Percentiles rank a stretch among this genome's conserved stretches.
These are phyloP conservation scores for Hylyphantes graminicola DNA, from an alignment of 1,140 invertebrate genomes.

Conservation along the genomic window DNA sequence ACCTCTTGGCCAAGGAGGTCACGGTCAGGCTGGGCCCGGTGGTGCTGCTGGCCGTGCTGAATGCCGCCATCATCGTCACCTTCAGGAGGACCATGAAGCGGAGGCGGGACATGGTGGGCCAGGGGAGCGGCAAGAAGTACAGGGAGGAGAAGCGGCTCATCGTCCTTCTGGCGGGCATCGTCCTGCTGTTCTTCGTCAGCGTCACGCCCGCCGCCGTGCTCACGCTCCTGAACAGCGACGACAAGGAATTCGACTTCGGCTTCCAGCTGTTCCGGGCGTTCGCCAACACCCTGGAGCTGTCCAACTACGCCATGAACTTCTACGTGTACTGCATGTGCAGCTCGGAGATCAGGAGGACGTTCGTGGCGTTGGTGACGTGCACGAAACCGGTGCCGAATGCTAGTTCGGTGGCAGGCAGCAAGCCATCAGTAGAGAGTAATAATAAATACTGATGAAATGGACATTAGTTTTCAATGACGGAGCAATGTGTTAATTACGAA, in stretches of 20 bases:
- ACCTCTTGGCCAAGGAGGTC: slow-evolving; percentile 65
- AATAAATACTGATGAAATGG: slow-evolving; percentile 27
- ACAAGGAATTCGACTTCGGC: slow-evolving; percentile 64
- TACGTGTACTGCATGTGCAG: slow-evolving; percentile 84
- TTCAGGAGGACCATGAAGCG: slow-evolving; percentile 76
- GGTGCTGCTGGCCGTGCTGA: slow-evolving; percentile 76
- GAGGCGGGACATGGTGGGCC: slow-evolving; percentile 73
- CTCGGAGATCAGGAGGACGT: slow-evolving; percentile 79
- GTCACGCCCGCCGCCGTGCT: slow-evolving; percentile 82
- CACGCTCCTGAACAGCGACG: slow-evolving; percentile 69
- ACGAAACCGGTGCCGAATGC: slow-evolving; percentile 25
- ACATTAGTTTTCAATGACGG: too few relatives aligned
- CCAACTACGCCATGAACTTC: slow-evolving; percentile 82
- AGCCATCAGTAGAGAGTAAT: slow-evolving; percentile 49
- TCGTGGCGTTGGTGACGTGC: slow-evolving; percentile 69
- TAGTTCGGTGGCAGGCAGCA: slow-evolving; percentile 37
- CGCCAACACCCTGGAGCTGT: slow-evolving; percentile 79
- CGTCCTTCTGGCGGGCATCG: slow-evolving; percentile 78
- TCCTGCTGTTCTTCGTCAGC: slow-evolving; percentile 79
- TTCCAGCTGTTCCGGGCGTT: slow-evolving; percentile 79
- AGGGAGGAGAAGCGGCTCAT: slow-evolving; percentile 79
- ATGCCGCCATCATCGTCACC: slow-evolving; percentile 78
- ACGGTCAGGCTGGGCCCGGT: slow-evolving; percentile 72
- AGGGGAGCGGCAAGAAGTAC: slow-evolving; percentile 66
- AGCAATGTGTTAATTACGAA: too few relatives aligned